Conservation (phyloP, 2,113 vertebrate genomes). For the Gila orcuttii region DNA sequence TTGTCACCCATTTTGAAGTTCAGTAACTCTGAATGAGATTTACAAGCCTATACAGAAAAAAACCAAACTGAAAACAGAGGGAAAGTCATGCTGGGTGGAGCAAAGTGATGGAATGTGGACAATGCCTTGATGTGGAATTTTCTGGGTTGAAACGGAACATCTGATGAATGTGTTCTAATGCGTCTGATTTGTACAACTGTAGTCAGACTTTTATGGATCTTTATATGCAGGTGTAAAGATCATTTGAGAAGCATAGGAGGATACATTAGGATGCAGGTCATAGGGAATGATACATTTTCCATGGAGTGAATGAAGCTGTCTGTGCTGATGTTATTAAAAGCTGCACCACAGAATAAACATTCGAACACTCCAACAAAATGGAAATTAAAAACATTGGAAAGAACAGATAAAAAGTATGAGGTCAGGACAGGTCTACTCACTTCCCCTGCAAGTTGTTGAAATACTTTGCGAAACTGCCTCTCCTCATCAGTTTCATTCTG, state of each 20-base stretch:
- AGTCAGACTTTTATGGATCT: neutral
- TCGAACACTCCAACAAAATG: neutral
- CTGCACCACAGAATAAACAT: neutral
- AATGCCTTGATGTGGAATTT: neutral
- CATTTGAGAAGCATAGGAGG: neutral
- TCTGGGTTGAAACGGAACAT: neutral
- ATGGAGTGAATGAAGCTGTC: too few relatives aligned
- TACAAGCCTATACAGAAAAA: neutral
- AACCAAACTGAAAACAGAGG: neutral
- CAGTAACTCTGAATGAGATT: conserved; percentile 1
- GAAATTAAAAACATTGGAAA: neutral
- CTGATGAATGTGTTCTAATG: neutral
- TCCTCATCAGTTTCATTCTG: conserved; percentile 83
- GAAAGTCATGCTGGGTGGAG: conserved; percentile 13
- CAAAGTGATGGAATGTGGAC: neutral
- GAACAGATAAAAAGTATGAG: neutral
- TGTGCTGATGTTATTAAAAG: neutral
- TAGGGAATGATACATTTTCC: too few relatives aligned
- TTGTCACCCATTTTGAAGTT: conserved; percentile 6
- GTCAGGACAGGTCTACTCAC: conserved; percentile 70
- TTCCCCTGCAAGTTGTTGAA: conserved; percentile 87
- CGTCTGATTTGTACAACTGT: neutral
- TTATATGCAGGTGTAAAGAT: neutral
- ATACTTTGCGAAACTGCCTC: conserved; percentile 81
- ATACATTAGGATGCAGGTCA: neutral